These are phyloP conservation scores for Diplogasteroides magnus DNA, from an alignment of 1,140 invertebrate species.

Conservation along the genomic window DNA sequence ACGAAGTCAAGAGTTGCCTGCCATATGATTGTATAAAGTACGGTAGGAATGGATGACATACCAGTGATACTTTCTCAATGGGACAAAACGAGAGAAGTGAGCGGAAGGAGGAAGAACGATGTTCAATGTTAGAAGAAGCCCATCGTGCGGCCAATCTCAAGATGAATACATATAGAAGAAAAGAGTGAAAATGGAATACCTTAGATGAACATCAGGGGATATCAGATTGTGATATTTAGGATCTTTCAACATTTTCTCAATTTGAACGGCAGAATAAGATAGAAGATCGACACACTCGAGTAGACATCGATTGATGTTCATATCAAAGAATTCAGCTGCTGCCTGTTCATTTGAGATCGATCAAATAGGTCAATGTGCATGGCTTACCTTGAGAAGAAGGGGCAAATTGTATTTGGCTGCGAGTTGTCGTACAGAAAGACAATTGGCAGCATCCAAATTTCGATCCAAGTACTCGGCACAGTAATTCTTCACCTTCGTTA, in stretches of 20 bases:
- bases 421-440: conserved; percentile 62
- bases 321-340: conserved; percentile 59
- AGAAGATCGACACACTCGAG: conserved; percentile 47
- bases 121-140: neutral
- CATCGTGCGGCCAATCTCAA: neutral
- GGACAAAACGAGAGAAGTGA: neutral
- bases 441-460: conserved; percentile 65
- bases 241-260: conserved; percentile 41
- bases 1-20: conserved; percentile 39
- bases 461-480: conserved; percentile 66
- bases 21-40: conserved; percentile 7
- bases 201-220: conserved; percentile 29
- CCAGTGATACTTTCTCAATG: neutral
- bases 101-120: neutral
- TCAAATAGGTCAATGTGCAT: neutral
- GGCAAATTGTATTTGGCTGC: conserved; percentile 62
- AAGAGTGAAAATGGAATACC: conserved; percentile 55
- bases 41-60: neutral
- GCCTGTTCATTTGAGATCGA: conserved; percentile 29
- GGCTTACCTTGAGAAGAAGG: conserved; percentile 55
- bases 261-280: conserved; percentile 28
- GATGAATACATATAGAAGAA: conserved; percentile 16
- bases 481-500: conserved; percentile 63
- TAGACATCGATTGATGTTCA: conserved; percentile 58
- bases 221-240: conserved; percentile 37